Base-by-base conservation (phyloP, 2,113 vertebrate species). In the Ochotona curzoniae region DNA sequence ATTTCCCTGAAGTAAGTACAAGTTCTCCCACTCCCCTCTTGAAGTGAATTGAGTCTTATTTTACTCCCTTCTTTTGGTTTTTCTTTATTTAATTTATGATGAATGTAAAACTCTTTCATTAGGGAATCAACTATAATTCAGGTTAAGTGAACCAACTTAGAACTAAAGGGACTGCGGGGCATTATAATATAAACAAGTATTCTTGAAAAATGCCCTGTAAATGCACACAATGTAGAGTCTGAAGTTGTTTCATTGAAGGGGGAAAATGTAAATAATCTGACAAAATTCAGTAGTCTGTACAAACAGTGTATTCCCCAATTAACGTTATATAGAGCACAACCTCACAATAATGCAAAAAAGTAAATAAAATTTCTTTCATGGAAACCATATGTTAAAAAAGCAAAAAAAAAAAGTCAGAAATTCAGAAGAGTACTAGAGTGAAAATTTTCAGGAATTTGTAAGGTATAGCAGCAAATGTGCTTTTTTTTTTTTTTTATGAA, bases 191-290 rank as follows among this genome's bases (percentile, higher is more conserved):
- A 63, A 51, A 79, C 32, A 80, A 64, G 20, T 79, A 64, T 69
- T 47, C 81, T 3, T 67, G 71, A 85, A 63, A 83, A 87, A 88
- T 91, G 54, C 83, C 80, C 44, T 85, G 35, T 38, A 75, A 87
- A 80, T 78, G 25, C 20, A 94, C 28, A 70, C 5, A 44, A 20
- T 2, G 49, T 75, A 66, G 63, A 5, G 83, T 84, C 35, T 47
- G 17, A 89, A 66, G 90, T 70, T 11, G 76, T 60, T 57, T 87
- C 14, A 64, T 61, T 2, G 18, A 79, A 76, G 44, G 92, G 91
- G 67, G 25, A 93, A 88, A 76, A 23, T 64, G 25, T 70, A 70
- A 92, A 73, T 78, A 95, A 83, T 51, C n/a, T 91, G 23, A 35
- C 5, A 70, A 92, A 95, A 84, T 63, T 84, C 23, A 94, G 69